phyloP scores from a whole-genome alignment of 2,113 vertebrate species.

The Acinonyx jubatus region DNA sequence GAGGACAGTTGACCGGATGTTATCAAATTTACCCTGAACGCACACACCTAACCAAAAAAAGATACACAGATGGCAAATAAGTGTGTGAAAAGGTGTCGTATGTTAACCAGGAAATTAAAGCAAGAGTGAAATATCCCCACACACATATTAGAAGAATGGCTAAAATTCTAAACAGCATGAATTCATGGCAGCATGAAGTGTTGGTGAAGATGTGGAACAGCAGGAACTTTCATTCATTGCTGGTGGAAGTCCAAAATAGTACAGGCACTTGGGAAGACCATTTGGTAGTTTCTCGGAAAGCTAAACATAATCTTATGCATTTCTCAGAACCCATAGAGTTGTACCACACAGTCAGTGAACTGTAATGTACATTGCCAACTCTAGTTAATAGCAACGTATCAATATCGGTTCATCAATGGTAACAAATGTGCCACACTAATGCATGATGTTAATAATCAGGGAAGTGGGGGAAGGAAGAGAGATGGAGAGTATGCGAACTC shows the following conservation, averaged over 20 bases:
- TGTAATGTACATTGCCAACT: neutral
- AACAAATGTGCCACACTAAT: neutral
- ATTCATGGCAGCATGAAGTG: neutral
- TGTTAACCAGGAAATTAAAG: neutral
- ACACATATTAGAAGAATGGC: neutral
- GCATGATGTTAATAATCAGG: neutral
- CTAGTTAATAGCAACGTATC: neutral
- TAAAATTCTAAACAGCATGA: neutral
- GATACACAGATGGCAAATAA: neutral
- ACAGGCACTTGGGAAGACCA: neutral
- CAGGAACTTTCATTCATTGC: neutral
- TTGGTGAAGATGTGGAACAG: neutral
- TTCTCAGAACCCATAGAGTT: neutral
- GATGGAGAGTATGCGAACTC: neutral
- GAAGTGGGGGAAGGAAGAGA: neutral
- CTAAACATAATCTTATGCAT: neutral
- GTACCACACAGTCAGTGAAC: neutral
- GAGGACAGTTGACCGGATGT: neutral
- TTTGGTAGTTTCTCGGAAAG: neutral
- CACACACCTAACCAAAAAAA: neutral
- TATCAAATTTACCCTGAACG: neutral
- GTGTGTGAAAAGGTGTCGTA: neutral
- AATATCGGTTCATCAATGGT: neutral
- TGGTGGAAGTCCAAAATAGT: neutral
- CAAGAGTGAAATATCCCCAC: neutral